phyloP scores from a whole-genome alignment of 1,140 invertebrate genomes.

The Grapholita molesta region DNA sequence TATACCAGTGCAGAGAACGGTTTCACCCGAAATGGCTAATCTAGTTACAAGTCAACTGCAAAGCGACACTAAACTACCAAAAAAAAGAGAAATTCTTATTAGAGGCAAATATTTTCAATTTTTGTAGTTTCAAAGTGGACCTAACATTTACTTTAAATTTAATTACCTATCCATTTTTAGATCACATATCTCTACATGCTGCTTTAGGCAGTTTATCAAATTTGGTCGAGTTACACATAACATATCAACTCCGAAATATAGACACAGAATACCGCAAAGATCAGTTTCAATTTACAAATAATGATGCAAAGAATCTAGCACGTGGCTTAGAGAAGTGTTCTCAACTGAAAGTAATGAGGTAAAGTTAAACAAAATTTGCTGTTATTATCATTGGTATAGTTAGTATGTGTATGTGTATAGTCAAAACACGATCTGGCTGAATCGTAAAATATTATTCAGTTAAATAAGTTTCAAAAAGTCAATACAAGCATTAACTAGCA shows the following conservation, averaged over 20 bases:
- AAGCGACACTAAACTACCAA: slow-evolving; percentile 39
- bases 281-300: slow-evolving; percentile 71
- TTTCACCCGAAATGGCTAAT: slow-evolving; percentile 66
- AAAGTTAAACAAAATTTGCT: slow-evolving; percentile 5
- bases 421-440: too few relatives aligned
- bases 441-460: too few relatives aligned
- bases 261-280: slow-evolving; percentile 66
- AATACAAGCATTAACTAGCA: too few relatives aligned
- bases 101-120: too few relatives aligned
- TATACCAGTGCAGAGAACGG: slow-evolving; percentile 58
- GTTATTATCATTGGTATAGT: slow-evolving; percentile 3
- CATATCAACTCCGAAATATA: slow-evolving; percentile 56
- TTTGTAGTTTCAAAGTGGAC: neutral
- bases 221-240: slow-evolving; percentile 70
- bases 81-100: slow-evolving; percentile 36
- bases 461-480: too few relatives aligned
- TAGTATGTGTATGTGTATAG: too few relatives aligned
- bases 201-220: slow-evolving; percentile 66
- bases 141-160: neutral
- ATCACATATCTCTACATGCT: slow-evolving; percentile 74
- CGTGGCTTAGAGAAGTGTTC: slow-evolving; percentile 66
- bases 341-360: slow-evolving; percentile 64
- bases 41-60: slow-evolving; percentile 52
- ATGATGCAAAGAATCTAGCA: slow-evolving; percentile 71
- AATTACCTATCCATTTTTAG: slow-evolving; percentile 38